Evolutionary conservation across 2,797 vertebrate genomes (phyloP), one percentile per base, ranked within the genome.

Genomic region (Lagodon rhomboides): DNA sequence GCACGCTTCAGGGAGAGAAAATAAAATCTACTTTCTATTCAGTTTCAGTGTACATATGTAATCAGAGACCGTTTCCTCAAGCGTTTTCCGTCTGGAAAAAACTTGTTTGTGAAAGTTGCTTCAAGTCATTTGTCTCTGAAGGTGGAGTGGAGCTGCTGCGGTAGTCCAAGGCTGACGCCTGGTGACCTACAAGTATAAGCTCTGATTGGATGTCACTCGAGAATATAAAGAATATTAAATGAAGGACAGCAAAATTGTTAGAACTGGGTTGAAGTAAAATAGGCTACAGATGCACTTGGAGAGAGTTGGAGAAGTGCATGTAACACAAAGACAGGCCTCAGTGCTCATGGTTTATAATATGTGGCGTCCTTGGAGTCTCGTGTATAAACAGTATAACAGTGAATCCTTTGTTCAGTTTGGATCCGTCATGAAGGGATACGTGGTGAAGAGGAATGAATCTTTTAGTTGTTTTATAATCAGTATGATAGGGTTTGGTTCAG

Each of bases 41-140:
- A 44, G 50, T 82, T 78, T 59, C 44, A 16, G 13, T 84, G 50
- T 53, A 62, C 60, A 72, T 22, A 15, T 60, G 55, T 64, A 68
- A 74, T 20, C 10, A 47, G 27, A 67, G 59, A 72, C 23, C 11
- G 59, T 82, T 80, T 73, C 22, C 73, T 60, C 49, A 18, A 13
- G 30, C 50, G 67, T 73, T 66, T 47, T n/a, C 53, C 27, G 7
- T 50, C 38, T 70, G 22, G 22, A 54, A 27, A 27, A 18, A 64
- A 46, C n/a, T 11, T 13, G 46, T 12, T 50, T 69, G n/a, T 54
- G 25, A 53, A 3, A 41, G 17, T 38, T 62, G 27, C 15, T 59
- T 64, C 43, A 59, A 23, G 46, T 69, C 73, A 79, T 22, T 59
- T 17, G 18, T 60, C 18, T 49, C 49, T 53, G 47, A 59, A 56